Conservation (phyloP, 1,140 invertebrate species). For the Platyura marginata region DNA sequence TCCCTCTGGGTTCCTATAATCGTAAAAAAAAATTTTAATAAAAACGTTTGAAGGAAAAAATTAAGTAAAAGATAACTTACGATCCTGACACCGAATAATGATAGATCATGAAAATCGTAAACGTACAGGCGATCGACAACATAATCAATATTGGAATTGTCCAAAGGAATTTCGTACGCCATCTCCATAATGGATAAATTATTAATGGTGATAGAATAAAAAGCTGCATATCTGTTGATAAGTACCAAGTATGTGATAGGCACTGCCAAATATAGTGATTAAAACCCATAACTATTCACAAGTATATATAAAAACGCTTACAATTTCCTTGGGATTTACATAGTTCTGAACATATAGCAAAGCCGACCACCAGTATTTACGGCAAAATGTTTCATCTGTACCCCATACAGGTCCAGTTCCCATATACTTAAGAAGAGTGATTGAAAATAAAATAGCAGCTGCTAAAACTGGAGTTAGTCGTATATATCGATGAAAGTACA, state of each 20-base stretch:
- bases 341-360: conserved; percentile 20
- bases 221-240: conserved; percentile 72
- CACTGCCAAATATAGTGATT: conserved; percentile 36
- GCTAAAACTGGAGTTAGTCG: conserved; percentile 17
- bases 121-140: conserved; percentile 10
- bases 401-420: conserved; percentile 17
- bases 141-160: conserved; percentile 10
- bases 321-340: conserved; percentile 16
- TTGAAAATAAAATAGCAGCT: conserved; percentile 14
- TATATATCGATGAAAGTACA: conserved; percentile 20
- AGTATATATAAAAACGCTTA: conserved; percentile 1
- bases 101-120: conserved; percentile 8
- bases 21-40: not conserved
- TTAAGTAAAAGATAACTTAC: no score
- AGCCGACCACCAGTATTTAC: conserved; percentile 18
- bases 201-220: conserved; percentile 59
- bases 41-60: not conserved
- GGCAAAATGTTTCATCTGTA: conserved; percentile 9
- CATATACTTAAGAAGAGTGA: conserved; percentile 12
- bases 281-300: not conserved
- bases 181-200: conserved; percentile 45
- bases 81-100: not conserved
- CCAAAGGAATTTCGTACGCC: conserved; percentile 19
- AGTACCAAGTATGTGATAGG: conserved; percentile 78
- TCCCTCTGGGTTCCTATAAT: not conserved